Evolutionary conservation across 2,888 invertebrate genomes (phyloP), one percentile per base, ranked within the genome.

Genomic region (Lochmaea crataegi): DNA sequence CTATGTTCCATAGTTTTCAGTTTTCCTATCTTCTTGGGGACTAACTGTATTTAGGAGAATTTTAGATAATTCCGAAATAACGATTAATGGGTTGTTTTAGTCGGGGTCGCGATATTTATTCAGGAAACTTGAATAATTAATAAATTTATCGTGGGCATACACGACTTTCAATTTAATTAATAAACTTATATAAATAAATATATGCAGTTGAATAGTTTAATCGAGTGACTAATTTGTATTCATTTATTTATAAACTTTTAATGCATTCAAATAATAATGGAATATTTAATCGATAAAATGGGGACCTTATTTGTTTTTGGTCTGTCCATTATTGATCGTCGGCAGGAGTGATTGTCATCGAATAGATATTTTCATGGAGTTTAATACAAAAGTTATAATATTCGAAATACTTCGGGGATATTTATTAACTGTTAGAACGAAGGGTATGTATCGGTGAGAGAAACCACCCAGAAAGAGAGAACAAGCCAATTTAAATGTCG

Each of bases 1-100:
- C 61, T 63, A 63, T 63, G 61, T 18, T 18, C 42, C 61, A 41
- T 38, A 63, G 42, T 63, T 63, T 63, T 42, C 16, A 63, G 61
- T 16, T 63, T 38, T 32, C 60, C 32, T 14, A 60, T 60, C 60
- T 38, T 60, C 61, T 63, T 42, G 61, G 41, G 61, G 18, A 41
- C 18, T 41, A 41, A 42, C 41, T 41, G 61, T 63, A 42, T 41
- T 63, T 42, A 18, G 7, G 61, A 42, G 61, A 63, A n/a, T 41
- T 63, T 63, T 42, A 16, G 61, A 63, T 63, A 63, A 63, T 63
- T 38, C 5, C 42, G 6, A 63, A 63, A 63, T 63, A 63, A 63
- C 61, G 42, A 63, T 63, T 63, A 45, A 63, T 63, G 61, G 61
- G 11, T 32, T 60, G 10, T 58, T 58, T 32, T 1, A 38, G 18